Evolutionary conservation across 2,888 invertebrate genomes (phyloP).

Genomic region (Acanthoscelides obtectus): DNA sequence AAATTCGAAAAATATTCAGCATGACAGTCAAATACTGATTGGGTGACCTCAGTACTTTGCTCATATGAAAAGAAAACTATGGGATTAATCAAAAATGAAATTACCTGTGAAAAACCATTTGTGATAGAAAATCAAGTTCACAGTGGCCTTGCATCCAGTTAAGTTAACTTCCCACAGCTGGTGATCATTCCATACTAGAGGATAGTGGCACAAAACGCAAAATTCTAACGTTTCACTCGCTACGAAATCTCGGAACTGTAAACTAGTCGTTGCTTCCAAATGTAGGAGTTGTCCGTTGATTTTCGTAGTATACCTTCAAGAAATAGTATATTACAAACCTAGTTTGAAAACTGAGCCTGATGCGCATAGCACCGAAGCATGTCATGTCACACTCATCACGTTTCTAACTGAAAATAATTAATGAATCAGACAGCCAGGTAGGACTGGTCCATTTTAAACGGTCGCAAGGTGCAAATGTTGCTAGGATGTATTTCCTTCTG

Average conservation of each 20-base stretch:
- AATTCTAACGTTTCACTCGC: constrained; percentile 95
- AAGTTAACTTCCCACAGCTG: constrained; percentile 91
- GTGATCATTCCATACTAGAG: constrained; percentile 92
- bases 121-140: constrained; percentile 88
- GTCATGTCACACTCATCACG: too few relatives aligned
- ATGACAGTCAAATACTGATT: background rate
- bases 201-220: constrained; percentile 83
- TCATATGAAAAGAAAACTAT: too few relatives aligned
- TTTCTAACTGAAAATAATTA: too few relatives aligned
- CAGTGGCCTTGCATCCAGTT: constrained; percentile 91
- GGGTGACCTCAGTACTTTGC: too few relatives aligned
- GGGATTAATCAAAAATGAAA: constrained; percentile 1
- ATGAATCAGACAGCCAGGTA: too few relatives aligned
- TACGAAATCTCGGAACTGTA: constrained; percentile 86
- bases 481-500: too few relatives aligned
- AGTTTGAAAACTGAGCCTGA: too few relatives aligned
- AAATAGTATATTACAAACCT: too few relatives aligned
- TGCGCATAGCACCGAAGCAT: too few relatives aligned
- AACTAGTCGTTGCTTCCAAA: constrained; percentile 91
- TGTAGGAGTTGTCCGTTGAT: constrained; percentile 91
- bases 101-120: constrained; percentile 88
- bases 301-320: constrained; percentile 66
- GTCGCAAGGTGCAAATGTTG: too few relatives aligned
- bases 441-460: too few relatives aligned
- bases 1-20: constrained; percentile 8